Base-by-base conservation (phyloP, 2,113 vertebrate species). In the Sapajus apella region DNA sequence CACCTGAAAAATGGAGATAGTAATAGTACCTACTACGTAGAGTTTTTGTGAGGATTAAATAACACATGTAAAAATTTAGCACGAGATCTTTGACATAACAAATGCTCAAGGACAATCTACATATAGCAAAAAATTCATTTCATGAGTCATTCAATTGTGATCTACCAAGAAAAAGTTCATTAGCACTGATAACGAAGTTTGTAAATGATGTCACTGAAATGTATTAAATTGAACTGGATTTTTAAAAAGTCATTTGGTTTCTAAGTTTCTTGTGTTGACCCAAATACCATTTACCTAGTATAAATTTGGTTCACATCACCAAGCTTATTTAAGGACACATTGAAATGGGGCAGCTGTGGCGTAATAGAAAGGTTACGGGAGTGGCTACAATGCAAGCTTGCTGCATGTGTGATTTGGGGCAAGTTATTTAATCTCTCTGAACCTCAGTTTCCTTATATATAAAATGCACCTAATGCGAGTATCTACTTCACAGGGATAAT, bases 321-420 rank as follows among this genome's bases (percentile, higher is more conserved):
- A 90, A 64, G 87, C 45, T 94, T 66, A 66, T 77, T 96, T 89
- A 94, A 95, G 32, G 81, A 83, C 61, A 75, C 82, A 14, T 25
- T 77, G 52, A 96, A 96, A 93, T 35, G 27, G 50, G 40, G 52
- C 45, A 88, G 40, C 45, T 75, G 21, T 83, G n/a, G 75, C 61
- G 2, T 76, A 87, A 87, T 21, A n/a, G 32, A 92, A 97, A 94
- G 18, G 16, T 89, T 68, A 68, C 7, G 77, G 66, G 37, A 73
- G 35, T 79, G 84, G 72, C 35, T 90, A n/a, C 16, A 79, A 43
- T 79, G 55, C n/a, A 86, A 82, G 66, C 18, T 92, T 64, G 23
- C 11, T 81, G 58, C 64, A 58, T 95, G 70, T 80, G 52, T 84
- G 61, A 89, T 21, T 25, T 21, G 43, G 87, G 45, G n/a, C 30